Base-by-base conservation (phyloP, 2,113 vertebrate species). In the Nematolebias whitei region DNA sequence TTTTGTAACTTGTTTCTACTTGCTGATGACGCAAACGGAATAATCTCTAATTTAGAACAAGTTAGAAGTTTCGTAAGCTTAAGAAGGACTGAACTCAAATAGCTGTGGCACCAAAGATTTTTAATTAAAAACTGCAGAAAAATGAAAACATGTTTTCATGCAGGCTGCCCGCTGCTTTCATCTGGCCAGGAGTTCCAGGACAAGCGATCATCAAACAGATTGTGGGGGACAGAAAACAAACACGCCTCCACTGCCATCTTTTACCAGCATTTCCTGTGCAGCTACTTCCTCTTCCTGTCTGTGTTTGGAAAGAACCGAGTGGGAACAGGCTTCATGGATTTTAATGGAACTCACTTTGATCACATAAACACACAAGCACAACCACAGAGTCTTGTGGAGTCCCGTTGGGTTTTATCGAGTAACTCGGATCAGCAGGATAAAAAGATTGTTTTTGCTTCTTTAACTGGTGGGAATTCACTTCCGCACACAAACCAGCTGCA, bases 281-380 rank as follows among this genome's bases (percentile, higher is more conserved):
- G 78, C 64, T 57, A 78, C 67, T 83, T 88, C 88, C 86, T 78
- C 71, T 86, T 90, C 85, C 88, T 58, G 85, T 75, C 56, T 52
- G 67, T 77, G 76, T 76, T 83, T 76, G 41, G 65, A 55, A 41
- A 66, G 22, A 49, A 24, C 8, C 26, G 9, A 14, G 35, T 7
- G 19, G 40, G 32, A 14, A 45, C 4, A 5, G 45, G 19, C 58
- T 44, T 3, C 2, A 7, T 13, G 15, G 26, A 16, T 0, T 75
- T 73, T 71, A 69, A 81, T 62, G 67, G 48, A 44, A 13, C 62
- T 44, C 19, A 24, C 67, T 81, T 71, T 79, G 41, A 69, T 82
- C 57, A 51, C 1, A 43, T 19, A 45, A 16, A 63, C 38, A 55
- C 39, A 20, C 52, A 74, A 35, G 39, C 54, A 48, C 16, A 18